Conservation (phyloP, 1,140 invertebrate species). For the Bombus turneri region DNA sequence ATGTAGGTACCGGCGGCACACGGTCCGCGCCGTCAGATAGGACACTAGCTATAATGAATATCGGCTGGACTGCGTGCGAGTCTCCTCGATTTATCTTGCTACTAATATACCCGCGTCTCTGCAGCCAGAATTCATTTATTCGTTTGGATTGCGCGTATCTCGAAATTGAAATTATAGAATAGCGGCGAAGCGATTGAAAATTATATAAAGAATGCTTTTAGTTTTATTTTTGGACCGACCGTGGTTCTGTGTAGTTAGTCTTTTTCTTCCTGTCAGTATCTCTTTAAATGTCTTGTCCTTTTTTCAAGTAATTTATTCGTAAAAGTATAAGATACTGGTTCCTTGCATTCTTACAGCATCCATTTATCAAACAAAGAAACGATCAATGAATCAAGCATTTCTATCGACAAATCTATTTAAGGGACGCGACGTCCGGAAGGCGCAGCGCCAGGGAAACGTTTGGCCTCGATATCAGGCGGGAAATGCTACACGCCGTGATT, state of each 20-base stretch:
- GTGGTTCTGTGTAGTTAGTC: too few species aligned
- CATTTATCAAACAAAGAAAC: too few species aligned
- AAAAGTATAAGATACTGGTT: too few species aligned
- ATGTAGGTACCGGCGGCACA: conserved; percentile 33
- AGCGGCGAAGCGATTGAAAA: background rate
- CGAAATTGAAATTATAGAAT: background rate
- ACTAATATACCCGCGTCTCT: conserved; percentile 19
- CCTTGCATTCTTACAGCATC: too few species aligned
- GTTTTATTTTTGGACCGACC: too few species aligned
- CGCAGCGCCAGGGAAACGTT: conserved; percentile 22
- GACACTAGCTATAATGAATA: conserved; percentile 46
- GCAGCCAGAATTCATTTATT: background rate
- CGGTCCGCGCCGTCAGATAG: conserved; percentile 26
- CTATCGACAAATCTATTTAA: too few species aligned
- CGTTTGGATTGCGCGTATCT: background rate
- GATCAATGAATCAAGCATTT: too few species aligned
- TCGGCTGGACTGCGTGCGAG: conserved; percentile 22
- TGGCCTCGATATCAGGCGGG: conserved; percentile 53
- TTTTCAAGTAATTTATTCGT: too few species aligned
- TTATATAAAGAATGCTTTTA: too few species aligned
- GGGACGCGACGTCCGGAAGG: background rate
- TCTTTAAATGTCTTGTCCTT: too few species aligned
- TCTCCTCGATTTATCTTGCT: conserved; percentile 44
- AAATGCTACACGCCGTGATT: conserved; percentile 54
- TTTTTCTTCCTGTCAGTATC: too few species aligned